phyloP scores from a whole-genome alignment of 1,140 invertebrate genomes.

The Anoplolepis gracilipes region DNA sequence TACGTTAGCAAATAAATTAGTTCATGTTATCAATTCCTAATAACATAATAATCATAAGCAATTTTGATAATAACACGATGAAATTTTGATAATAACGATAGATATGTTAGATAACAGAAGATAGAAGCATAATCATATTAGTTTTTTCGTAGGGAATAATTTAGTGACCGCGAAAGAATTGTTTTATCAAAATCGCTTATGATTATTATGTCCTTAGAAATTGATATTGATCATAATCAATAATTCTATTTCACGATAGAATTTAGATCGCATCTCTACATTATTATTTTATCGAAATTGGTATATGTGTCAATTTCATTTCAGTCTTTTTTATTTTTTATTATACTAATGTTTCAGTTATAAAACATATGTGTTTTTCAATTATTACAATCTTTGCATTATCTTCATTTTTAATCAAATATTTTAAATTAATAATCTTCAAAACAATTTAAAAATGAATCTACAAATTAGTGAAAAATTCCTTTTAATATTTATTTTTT shows the following conservation, averaged over 20 bases:
- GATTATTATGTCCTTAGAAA: too few relatives aligned
- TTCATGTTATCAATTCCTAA: neutral
- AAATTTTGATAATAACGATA: neutral
- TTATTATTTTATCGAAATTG: neutral
- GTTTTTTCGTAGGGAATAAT: neutral
- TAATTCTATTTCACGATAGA: neutral
- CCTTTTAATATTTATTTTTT: neutral
- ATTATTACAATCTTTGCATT: too few relatives aligned
- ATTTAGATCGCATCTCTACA: slow-evolving; percentile 1
- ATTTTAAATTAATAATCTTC: too few relatives aligned
- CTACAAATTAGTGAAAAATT: neutral
- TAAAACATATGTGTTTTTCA: neutral
- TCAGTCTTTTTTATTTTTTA: neutral
- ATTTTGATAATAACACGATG: neutral
- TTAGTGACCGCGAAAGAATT: neutral
- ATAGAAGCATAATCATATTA: neutral
- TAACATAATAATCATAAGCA: neutral
- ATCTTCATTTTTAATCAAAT: neutral
- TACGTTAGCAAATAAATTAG: slow-evolving; percentile 1
- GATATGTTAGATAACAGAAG: neutral
- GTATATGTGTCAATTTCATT: neutral
- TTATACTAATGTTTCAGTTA: neutral
- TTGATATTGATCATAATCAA: neutral
- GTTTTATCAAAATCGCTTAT: too few relatives aligned
- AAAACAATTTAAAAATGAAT: too few relatives aligned